Evolutionary conservation across 2,797 vertebrate genomes (phyloP), one percentile per base, ranked within the genome.

Genomic region (Triplophysa yarkandensis): DNA sequence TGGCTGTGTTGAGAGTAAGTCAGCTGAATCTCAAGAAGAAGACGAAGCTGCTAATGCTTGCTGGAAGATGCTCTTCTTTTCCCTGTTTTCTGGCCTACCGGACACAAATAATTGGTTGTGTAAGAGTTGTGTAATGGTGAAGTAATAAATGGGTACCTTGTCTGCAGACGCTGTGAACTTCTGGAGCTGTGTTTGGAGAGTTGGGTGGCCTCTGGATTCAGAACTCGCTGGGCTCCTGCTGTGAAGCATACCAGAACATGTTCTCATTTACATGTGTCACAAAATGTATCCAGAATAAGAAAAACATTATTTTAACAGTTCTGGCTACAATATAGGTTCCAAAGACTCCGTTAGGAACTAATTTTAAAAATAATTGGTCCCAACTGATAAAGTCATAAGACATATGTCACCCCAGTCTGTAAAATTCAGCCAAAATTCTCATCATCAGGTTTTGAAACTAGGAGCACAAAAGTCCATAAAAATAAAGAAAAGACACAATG

Each of bases 91-190:
- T 16, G 14, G 39, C 8, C 7, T 28, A 63, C n/a, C 46, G 66
- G 65, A 55, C 65, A 58, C 60, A 70, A 21, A 44, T 32, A 30
- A 54, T 7, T 8, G 60, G 66, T 66, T 77, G 65, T 57, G 57
- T 77, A 65, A 73, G 41, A n/a, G 36, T 77, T 68, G 64, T 70
- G 79, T 77, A 80, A 77, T 30, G 44, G 13, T 36, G 14, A 30
- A 57, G 60, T 64, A 54, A 71, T 71, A 77, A 77, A 81, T 67
- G 57, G 36, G 80, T 83, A 93, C 92, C 92, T 93, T 93, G 88
- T 93, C 91, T 77, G 91, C 92, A 74, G 91, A 92, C 79, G 91
- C 84, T 0, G 91, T 92, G 83, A 93, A 93, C 86, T 90, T 91
- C 83, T 93, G 91, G 72, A 93, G 91, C 83, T 93, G 92, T 1